A percentile compares a stretch with the other conserved stretches of the same genome.
Evolutionary conservation across 2,797 vertebrate species (phyloP).

Genomic region (Graptemys geographica): DNA sequence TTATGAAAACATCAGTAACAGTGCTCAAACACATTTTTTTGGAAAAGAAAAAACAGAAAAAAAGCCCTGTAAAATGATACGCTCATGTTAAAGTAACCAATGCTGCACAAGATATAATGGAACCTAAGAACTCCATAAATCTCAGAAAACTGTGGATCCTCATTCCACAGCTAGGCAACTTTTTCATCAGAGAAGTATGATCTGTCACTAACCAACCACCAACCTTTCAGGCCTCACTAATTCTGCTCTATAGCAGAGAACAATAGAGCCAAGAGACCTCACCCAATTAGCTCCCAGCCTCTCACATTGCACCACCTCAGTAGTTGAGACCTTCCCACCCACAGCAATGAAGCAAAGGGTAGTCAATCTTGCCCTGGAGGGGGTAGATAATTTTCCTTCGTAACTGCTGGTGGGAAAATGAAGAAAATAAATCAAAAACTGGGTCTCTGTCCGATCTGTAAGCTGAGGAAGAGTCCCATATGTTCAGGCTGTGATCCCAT

Average conservation of each 20-base stretch:
- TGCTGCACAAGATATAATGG: conserved; percentile 11
- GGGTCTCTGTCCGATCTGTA: not conserved
- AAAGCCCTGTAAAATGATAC: conserved; percentile 12
- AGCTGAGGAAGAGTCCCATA: not conserved
- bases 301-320: not conserved
- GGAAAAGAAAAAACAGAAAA: conserved; percentile 18
- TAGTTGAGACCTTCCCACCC: not conserved
- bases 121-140: conserved; percentile 39
- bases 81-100: conserved; percentile 26
- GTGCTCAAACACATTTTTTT: conserved; percentile 1
- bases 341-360: not conserved
- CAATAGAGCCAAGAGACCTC: not conserved
- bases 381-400: not conserved
- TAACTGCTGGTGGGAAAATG: not conserved
- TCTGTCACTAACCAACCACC: conserved; percentile 31
- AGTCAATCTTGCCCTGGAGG: not conserved
- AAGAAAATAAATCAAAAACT: not conserved
- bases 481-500: rapidly evolving
- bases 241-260: conserved; percentile 1
- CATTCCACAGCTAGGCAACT: conserved; percentile 42
- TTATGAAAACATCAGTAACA: conserved; percentile 47
- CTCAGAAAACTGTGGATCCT: conserved; percentile 44
- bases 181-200: conserved; percentile 45
- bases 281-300: not conserved
- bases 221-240: conserved; percentile 37